These are phyloP conservation scores for Andrena trimmerana DNA, from an alignment of 2,888 invertebrate species.

Conservation along the genomic window DNA sequence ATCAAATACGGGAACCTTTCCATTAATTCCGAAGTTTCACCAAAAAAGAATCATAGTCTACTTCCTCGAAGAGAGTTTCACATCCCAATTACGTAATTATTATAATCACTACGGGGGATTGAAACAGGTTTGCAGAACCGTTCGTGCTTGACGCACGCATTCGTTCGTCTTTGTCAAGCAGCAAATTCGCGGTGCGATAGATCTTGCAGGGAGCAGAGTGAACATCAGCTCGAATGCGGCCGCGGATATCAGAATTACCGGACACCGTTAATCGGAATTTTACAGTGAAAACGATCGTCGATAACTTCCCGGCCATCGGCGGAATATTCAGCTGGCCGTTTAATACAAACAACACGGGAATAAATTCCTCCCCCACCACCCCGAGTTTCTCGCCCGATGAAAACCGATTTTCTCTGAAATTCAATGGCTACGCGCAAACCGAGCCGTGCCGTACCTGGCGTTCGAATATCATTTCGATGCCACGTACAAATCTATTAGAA, in stretches of 20 bases:
- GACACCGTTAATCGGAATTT: conserved; percentile 27
- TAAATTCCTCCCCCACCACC: conserved; percentile 10
- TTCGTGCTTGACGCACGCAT: conserved; percentile 35
- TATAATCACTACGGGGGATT: conserved; percentile 1
- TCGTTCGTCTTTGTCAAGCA: conserved; percentile 29
- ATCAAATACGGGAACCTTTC: too few relatives aligned
- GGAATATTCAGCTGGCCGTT: conserved; percentile 10
- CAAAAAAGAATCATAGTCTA: too few relatives aligned
- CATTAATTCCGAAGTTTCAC: too few relatives aligned
- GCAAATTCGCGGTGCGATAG: conserved; percentile 11
- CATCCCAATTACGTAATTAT: conserved; percentile 13
- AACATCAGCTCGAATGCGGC: neutral
- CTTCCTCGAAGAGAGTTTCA: neutral
- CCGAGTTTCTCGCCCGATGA: neutral
- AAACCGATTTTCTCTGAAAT: conserved; percentile 4
- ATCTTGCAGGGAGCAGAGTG: conserved; percentile 10
- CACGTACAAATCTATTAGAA: conserved; percentile 47
- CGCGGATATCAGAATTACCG: conserved; percentile 3
- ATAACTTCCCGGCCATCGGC: conserved; percentile 3
- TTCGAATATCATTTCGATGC: conserved; percentile 20
- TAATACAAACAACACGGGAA: conserved; percentile 24
- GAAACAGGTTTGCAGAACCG: conserved; percentile 52
- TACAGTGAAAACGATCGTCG: conserved; percentile 13
- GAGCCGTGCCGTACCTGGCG: neutral
- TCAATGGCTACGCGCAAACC: conserved; percentile 14